Base-by-base conservation (phyloP, 2,797 vertebrate species). In the Manis pentadactyla region DNA sequence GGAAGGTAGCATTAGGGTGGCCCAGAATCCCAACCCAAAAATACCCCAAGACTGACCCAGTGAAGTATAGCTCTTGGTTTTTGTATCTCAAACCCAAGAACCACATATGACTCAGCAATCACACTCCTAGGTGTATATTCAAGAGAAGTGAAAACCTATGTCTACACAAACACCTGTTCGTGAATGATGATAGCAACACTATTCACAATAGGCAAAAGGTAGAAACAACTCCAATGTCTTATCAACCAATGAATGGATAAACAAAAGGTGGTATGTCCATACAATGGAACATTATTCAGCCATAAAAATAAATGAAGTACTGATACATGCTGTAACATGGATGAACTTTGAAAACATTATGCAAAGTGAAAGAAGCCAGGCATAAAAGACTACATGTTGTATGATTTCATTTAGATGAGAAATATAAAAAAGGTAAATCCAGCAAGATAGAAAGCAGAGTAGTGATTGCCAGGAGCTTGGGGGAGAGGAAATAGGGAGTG, bases 311-410 rank as follows among this genome's bases (percentile, higher is more conserved):
- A 46, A 12, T 3, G 2, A 18, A 46, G 12, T 21, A 0, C 3
- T 5, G 27, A 10, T 1, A 2, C 9, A 0, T 4, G 23, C 75
- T 12, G 4, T 14, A 2, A 23, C 6, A 0, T 37, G 69, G 18
- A 3, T 29, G 61, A 82, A 4, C 69, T 88, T 39, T 5, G 25
- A 27, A 14, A 55, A 4, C 10, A 0, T 34, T 13, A 31, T 10
- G 13, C 46, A 13, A 4, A 34, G 27, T 19, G 51, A 68, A 59
- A 10, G 59, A 61, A 53, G 21, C 34, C 46, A 29, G 34, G 27
- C 59, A 37, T 29, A 1, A 19, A 61, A 34, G 73, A 31, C 29
- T 0, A 0, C 15, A 2, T 1, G 12, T 2, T 7, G 12, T 57
- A 1, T 5, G 84, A 64, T 31, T 46, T 25, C 63, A 5, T n/a